These are phyloP conservation scores for Limulus polyphemus DNA, from an alignment of 2,888 invertebrate genomes.

Conservation along the genomic window DNA sequence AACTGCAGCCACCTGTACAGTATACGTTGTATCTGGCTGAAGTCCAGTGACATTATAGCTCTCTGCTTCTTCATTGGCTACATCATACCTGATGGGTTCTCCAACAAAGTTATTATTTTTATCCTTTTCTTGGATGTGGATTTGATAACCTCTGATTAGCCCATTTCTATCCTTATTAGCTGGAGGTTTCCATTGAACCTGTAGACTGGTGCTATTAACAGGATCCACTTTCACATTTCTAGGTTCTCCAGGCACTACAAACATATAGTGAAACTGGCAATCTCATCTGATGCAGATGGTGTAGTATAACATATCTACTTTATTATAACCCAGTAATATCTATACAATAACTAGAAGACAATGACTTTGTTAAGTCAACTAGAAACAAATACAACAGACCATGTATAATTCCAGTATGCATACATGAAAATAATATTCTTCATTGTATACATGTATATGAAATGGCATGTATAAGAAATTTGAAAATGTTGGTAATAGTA, in stretches of 20 bases:
- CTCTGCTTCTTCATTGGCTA: conserved; percentile 63
- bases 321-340: too few relatives aligned
- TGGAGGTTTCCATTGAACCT: conserved; percentile 90
- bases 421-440: too few relatives aligned
- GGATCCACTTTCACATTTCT: conserved; percentile 76
- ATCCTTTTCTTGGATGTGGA: conserved; percentile 74
- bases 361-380: too few relatives aligned
- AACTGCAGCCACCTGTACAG: conserved; percentile 75
- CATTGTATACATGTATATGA: too few relatives aligned
- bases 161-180: conserved; percentile 82
- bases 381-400: too few relatives aligned
- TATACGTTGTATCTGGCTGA: conserved; percentile 89
- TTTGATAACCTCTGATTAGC: conserved; percentile 90
- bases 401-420: too few relatives aligned
- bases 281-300: too few relatives aligned
- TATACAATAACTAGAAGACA: too few relatives aligned
- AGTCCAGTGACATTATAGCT: conserved; percentile 68
- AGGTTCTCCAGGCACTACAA: conserved; percentile 90
- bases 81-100: conserved; percentile 68
- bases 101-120: conserved; percentile 68
- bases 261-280: too few relatives aligned
- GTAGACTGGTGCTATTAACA: conserved; percentile 90
- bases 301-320: too few relatives aligned
- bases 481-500: too few relatives aligned
- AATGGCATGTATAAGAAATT: too few relatives aligned